Evolutionary conservation across 2,113 vertebrate genomes (phyloP).

Genomic region (Odontesthes bonariensis): DNA sequence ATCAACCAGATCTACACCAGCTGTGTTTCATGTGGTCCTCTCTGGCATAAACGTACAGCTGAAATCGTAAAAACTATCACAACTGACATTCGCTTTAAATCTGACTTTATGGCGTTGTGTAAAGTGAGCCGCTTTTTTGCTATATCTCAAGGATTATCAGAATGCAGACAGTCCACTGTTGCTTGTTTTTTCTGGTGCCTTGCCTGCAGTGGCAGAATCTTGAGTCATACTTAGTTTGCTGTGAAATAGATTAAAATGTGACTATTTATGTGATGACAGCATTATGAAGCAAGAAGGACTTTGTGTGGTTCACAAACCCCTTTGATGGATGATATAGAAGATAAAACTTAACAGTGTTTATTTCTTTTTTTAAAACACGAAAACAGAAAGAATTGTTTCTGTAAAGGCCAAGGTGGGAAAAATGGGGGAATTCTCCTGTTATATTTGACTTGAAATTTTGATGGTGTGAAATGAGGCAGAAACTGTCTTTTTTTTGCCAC

Average conservation of each 20-base stretch:
- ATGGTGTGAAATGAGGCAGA: slow-evolving; percentile 3
- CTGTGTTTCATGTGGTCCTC: slow-evolving; percentile 42
- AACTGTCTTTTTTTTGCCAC: background rate
- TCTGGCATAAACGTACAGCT: slow-evolving; percentile 53
- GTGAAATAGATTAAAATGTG: slow-evolving; percentile 2
- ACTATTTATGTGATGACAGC: slow-evolving; percentile 2
- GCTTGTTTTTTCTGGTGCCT: slow-evolving; percentile 1
- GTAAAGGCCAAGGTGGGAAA: background rate
- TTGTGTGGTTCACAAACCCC: slow-evolving; percentile 1
- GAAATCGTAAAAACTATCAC: slow-evolving; percentile 50
- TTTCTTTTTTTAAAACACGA: background rate
- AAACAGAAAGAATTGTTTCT: slow-evolving; percentile 14
- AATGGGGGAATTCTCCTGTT: background rate
- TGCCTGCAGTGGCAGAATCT: background rate
- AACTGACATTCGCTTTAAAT: slow-evolving; percentile 42
- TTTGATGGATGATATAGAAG: background rate
- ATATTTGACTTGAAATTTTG: slow-evolving; percentile 13
- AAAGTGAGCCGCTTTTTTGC: slow-evolving; percentile 9
- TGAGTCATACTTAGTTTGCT: background rate
- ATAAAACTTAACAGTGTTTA: slow-evolving; percentile 12
- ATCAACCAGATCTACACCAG: slow-evolving; percentile 42
- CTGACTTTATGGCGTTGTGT: slow-evolving; percentile 13
- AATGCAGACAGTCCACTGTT: slow-evolving; percentile 29
- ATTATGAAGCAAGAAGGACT: background rate
- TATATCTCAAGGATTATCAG: background rate